These are phyloP conservation scores for Euleptes europaea DNA, from an alignment of 2,113 vertebrate genomes.

Conservation along the genomic window DNA sequence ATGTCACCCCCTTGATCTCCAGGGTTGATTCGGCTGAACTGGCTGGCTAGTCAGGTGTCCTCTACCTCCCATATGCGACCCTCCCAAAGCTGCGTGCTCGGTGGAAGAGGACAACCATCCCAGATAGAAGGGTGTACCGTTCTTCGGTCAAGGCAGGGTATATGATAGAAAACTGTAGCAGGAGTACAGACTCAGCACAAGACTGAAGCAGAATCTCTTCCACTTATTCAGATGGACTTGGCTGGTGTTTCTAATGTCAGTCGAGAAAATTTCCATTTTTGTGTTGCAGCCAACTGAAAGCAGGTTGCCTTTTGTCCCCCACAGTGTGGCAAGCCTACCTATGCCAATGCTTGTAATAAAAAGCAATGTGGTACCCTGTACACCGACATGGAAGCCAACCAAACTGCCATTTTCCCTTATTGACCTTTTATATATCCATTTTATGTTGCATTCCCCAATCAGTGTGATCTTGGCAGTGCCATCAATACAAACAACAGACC, in stretches of 20 bases:
- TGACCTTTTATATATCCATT: conserved; percentile 64
- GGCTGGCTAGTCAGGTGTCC: too few relatives aligned
- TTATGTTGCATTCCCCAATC: conserved; percentile 47
- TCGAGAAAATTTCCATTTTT: neutral
- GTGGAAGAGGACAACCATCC: too few relatives aligned
- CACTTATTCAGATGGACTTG: neutral
- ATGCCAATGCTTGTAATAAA: conserved; percentile 27
- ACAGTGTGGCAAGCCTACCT: conserved; percentile 25
- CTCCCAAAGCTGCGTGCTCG: too few relatives aligned
- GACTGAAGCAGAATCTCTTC: neutral
- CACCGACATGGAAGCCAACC: conserved; percentile 46
- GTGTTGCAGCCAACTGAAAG: neutral
- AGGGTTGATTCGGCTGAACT: too few relatives aligned
- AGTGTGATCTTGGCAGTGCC: conserved; percentile 57
- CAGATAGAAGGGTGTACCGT: too few relatives aligned
- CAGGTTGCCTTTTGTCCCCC: conserved; percentile 1
- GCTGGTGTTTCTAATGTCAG: neutral
- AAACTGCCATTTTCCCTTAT: conserved; percentile 56
- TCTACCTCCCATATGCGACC: too few relatives aligned
- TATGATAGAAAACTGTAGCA: neutral
- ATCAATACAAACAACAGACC: too few relatives aligned
- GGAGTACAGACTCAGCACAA: too few relatives aligned
- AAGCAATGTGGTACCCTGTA: conserved; percentile 48
- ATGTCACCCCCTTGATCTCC: too few relatives aligned
- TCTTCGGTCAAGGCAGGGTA: too few relatives aligned